A percentile compares a stretch with the other conserved stretches of the same genome.
These are phyloP conservation scores for Boloria euphrosyne DNA, from an alignment of 2,888 invertebrate species.

Conservation along the genomic window DNA sequence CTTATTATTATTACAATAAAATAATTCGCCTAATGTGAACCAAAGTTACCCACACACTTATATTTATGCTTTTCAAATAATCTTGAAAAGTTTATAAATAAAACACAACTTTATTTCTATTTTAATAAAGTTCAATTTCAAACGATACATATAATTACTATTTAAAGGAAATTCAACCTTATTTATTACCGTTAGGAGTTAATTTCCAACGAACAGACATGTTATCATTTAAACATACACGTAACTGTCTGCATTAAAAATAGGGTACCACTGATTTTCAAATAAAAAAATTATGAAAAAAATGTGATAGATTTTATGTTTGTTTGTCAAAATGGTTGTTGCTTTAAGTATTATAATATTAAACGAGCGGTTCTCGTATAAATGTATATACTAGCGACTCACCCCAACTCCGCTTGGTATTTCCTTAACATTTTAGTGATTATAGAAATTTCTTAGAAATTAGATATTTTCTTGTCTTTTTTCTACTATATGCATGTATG, in stretches of 20 bases:
- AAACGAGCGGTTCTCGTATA: no score
- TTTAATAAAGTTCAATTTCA: constrained; percentile 34
- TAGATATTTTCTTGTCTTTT: no score
- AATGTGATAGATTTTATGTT: constrained; percentile 32
- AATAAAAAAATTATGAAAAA: constrained; percentile 35
- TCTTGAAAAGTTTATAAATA: constrained; percentile 39
- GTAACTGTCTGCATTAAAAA: constrained; percentile 42
- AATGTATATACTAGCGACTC: no score
- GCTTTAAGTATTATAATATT: no score
- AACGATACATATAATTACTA: not conserved
- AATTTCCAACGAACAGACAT: not conserved
- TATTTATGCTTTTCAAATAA: constrained; percentile 58
- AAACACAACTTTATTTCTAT: constrained; percentile 38
- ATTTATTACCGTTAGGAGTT: not conserved
- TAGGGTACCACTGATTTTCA: constrained; percentile 41
- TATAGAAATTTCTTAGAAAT: no score
- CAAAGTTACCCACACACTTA: constrained; percentile 52
- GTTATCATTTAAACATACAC: constrained; percentile 24
- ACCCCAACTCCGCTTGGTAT: no score
- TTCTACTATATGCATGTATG: no score
- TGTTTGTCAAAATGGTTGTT: constrained; percentile 24
- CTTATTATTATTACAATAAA: constrained; percentile 25
- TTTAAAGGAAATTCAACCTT: not conserved
- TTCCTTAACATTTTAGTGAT: no score
- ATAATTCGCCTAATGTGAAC: constrained; percentile 49